A percentile compares a stretch with the other conserved stretches of the same genome.
Evolutionary conservation across 2,797 vertebrate genomes (phyloP).

Genomic region (Arrhamphus sclerolepis): DNA sequence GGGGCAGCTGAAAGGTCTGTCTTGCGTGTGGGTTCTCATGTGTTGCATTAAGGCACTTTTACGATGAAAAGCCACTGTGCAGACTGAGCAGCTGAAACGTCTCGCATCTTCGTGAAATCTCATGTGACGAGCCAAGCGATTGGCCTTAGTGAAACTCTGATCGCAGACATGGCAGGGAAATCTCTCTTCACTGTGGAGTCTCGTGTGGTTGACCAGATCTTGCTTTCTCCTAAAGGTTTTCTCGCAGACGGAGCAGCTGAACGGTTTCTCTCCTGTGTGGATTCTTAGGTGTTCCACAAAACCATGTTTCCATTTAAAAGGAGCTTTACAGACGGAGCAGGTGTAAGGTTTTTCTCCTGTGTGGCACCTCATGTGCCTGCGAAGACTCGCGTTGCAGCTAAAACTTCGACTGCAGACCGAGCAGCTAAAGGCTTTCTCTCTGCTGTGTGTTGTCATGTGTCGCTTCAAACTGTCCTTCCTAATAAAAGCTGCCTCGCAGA

Average conservation of each 20-base stretch:
- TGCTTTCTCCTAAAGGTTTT: too few relatives aligned
- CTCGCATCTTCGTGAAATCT: conserved; percentile 18
- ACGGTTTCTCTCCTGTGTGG: conserved; percentile 23
- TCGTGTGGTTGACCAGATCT: too few relatives aligned
- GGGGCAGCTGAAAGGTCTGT: not conserved
- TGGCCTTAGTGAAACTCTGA: not conserved
- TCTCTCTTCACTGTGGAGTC: not conserved
- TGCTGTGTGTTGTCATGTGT: conserved; percentile 1
- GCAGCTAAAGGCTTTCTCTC: too few relatives aligned
- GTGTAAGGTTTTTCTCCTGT: conserved; percentile 5
- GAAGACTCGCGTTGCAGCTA: too few relatives aligned
- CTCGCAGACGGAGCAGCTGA: not conserved
- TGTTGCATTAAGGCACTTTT: conserved; percentile 1
- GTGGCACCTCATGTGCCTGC: not conserved
- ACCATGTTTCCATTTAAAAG: not conserved
- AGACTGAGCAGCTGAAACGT: conserved; percentile 13
- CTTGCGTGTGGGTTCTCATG: not conserved
- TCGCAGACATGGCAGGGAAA: not conserved
- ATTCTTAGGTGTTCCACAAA: conserved; percentile 19
- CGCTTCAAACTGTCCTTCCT: conserved; percentile 4
- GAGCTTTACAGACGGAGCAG: not conserved
- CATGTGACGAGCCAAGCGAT: too few relatives aligned
- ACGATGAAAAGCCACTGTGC: not conserved
- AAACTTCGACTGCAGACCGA: too few relatives aligned
- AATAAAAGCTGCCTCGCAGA: not conserved